Percentiles rank a stretch among this genome's conserved stretches.
phyloP scores from a whole-genome alignment of 2,113 vertebrate genomes.

The Hydropotes inermis region DNA sequence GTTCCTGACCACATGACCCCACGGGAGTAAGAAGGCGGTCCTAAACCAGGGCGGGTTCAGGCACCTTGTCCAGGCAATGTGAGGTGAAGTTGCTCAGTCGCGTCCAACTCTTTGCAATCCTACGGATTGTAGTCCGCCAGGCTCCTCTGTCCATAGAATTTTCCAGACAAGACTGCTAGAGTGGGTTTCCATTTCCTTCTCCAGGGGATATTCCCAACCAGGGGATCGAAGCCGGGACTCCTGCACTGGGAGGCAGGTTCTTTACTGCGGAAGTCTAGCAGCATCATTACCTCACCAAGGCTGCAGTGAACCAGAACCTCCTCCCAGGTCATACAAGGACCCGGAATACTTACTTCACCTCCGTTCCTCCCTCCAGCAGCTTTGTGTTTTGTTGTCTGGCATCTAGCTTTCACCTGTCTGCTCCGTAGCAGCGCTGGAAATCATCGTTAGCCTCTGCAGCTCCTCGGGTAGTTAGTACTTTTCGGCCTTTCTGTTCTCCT shows the following conservation, averaged over 20 bases:
- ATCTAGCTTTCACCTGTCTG: rapidly evolving
- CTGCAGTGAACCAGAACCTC: rapidly evolving
- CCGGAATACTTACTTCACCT: rapidly evolving
- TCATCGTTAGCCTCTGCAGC: rapidly evolving
- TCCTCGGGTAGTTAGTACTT: rapidly evolving
- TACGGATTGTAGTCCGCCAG: not conserved
- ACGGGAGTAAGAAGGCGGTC: rapidly evolving
- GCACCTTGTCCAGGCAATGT: not conserved
- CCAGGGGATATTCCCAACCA: not conserved
- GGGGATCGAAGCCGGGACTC: not conserved
- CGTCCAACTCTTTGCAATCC: not conserved
- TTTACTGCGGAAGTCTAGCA: rapidly evolving
- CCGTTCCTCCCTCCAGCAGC: rapidly evolving
- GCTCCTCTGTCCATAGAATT: not conserved
- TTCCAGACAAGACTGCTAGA: not conserved
- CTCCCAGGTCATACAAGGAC: not conserved
- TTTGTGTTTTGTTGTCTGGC: not conserved
- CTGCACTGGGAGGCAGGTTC: not conserved
- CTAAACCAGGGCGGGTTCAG: rapidly evolving
- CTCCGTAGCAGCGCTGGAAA: rapidly evolving
- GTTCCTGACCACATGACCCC: rapidly evolving
- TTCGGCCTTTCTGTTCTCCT: rapidly evolving
- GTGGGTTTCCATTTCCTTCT: not conserved
- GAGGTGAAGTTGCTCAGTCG: not conserved
- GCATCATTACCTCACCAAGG: rapidly evolving